Conservation (phyloP, 1,140 invertebrate genomes). For the Ceratina calcarata region DNA sequence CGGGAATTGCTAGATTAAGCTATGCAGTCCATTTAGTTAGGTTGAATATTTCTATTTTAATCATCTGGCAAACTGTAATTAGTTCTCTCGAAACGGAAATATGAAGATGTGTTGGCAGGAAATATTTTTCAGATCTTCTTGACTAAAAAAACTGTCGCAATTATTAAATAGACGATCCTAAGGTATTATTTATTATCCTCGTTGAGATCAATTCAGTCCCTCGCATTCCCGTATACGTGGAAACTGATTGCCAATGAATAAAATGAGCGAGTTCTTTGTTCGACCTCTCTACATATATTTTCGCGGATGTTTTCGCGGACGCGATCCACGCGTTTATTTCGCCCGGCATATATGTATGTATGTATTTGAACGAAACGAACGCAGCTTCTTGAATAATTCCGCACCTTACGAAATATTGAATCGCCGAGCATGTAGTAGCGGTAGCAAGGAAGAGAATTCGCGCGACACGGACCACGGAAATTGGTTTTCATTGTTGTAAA, state of each 20-base stretch:
- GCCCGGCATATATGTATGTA: background rate
- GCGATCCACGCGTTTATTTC: constrained; percentile 8
- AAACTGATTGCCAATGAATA: constrained; percentile 32
- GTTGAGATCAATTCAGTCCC: too few relatives aligned
- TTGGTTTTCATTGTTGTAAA: constrained; percentile 40
- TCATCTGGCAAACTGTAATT: too few relatives aligned
- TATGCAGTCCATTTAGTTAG: too few relatives aligned
- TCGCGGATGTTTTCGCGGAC: constrained; percentile 22
- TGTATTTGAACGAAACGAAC: constrained; percentile 14
- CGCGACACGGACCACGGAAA: constrained; percentile 1
- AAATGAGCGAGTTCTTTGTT: constrained; percentile 28
- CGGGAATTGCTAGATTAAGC: too few relatives aligned
- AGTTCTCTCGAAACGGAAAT: too few relatives aligned
- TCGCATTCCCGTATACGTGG: background rate
- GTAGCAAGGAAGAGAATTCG: background rate
- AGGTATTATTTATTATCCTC: too few relatives aligned
- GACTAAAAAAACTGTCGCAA: too few relatives aligned
- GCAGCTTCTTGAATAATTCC: constrained; percentile 29
- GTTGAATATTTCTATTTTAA: too few relatives aligned
- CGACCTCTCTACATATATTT: constrained; percentile 24
- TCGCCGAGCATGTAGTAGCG: background rate
- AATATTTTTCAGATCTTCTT: too few relatives aligned
- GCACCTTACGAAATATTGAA: background rate
- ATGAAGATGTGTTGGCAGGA: too few relatives aligned
- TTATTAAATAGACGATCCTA: too few relatives aligned